Evolutionary conservation across 2,888 invertebrate species (phyloP).

Genomic region (Ennomos quercinarius): DNA sequence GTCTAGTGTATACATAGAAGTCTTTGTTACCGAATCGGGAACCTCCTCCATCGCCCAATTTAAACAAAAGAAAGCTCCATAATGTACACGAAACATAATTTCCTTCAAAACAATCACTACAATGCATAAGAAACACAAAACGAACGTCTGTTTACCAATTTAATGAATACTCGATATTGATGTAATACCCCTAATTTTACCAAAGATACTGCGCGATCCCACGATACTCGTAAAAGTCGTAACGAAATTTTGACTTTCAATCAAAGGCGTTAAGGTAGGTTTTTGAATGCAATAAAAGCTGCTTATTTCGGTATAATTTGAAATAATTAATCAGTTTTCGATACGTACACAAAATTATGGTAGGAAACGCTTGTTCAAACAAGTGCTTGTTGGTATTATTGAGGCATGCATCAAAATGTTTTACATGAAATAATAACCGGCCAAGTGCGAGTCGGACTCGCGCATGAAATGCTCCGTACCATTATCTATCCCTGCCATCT

Average conservation of each 20-base stretch:
- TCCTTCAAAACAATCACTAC: slow-evolving; percentile 16
- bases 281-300: not conserved
- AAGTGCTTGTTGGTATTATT: slow-evolving; percentile 48
- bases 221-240: not conserved
- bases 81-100: slow-evolving; percentile 17
- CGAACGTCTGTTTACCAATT: slow-evolving; percentile 20
- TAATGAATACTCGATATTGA: slow-evolving; percentile 38
- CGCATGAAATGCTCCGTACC: too few species aligned
- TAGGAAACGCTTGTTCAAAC: slow-evolving; percentile 49
- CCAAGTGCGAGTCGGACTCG: too few species aligned
- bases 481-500: too few species aligned
- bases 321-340: slow-evolving; percentile 56
- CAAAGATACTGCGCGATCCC: slow-evolving; percentile 39
- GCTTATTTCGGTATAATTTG: slow-evolving; percentile 49
- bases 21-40: too few species aligned
- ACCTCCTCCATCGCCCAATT: not conserved
- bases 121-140: slow-evolving; percentile 20
- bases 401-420: slow-evolving; percentile 26
- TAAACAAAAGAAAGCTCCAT: slow-evolving; percentile 16
- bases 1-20: too few species aligned
- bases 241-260: slow-evolving; percentile 6
- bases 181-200: slow-evolving; percentile 42
- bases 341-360: slow-evolving; percentile 54
- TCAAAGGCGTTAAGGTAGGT: not conserved
- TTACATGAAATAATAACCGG: not conserved